phyloP scores from a whole-genome alignment of 64 coral and sea anemone genomes.

The Pachyseris speciosa region DNA sequence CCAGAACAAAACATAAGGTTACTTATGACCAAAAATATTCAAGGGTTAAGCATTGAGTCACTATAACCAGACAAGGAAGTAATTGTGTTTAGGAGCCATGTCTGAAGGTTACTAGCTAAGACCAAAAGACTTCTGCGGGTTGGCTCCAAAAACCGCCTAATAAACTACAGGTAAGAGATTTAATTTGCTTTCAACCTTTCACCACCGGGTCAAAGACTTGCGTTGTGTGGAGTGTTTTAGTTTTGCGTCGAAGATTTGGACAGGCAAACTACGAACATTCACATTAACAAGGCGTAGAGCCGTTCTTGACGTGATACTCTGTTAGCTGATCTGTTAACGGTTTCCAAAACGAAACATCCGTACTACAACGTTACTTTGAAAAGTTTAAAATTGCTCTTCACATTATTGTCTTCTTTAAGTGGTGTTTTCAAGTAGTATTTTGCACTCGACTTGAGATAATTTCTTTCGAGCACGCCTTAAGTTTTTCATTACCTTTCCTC shows the following conservation, averaged over 20 bases:
- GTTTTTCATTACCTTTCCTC: no score
- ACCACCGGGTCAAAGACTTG: not conserved
- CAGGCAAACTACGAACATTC: not conserved
- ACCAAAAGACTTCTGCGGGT: not conserved
- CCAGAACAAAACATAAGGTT: not conserved
- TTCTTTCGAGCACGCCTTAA: no score
- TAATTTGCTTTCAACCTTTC: not conserved
- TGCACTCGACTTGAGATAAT: no score
- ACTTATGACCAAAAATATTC: conserved; percentile 36
- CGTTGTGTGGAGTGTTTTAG: not conserved
- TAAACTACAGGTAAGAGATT: not conserved
- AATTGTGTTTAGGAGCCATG: conserved; percentile 17
- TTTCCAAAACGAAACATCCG: not conserved
- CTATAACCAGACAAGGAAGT: not conserved
- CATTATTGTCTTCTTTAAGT: no score
- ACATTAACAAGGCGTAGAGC: not conserved
- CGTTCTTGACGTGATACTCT: no score
- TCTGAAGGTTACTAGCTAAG: conserved; percentile 6
- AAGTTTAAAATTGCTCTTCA: no score
- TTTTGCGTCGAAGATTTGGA: not conserved
- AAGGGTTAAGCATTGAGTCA: conserved; percentile 20
- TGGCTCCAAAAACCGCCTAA: conserved; percentile 16
- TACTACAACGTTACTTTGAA: no score
- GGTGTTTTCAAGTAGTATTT: no score
- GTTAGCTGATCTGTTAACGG: not conserved